Percentiles rank a stretch among this genome's conserved stretches.
Evolutionary conservation across 2,113 vertebrate genomes (phyloP).

Genomic region (Actenoides hombroni): DNA sequence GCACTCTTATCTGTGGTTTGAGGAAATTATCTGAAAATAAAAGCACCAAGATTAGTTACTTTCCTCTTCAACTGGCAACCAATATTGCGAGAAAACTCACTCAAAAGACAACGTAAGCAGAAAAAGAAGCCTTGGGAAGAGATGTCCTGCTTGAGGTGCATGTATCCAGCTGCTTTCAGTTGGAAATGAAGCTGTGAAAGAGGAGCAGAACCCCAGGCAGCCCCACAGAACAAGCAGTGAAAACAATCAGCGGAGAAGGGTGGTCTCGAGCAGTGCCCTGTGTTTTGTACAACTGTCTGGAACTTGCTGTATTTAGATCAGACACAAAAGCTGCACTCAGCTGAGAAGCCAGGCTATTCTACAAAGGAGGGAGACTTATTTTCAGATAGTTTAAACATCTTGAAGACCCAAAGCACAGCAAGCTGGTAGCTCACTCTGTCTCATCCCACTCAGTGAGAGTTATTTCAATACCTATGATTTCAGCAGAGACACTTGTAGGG

Average conservation of each 20-base stretch:
- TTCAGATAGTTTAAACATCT: neutral
- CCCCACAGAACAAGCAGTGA: neutral
- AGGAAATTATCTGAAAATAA: conserved; percentile 78
- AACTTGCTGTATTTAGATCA: neutral
- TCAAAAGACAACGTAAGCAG: neutral
- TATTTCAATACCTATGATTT: neutral
- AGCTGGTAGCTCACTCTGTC: neutral
- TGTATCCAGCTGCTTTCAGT: neutral
- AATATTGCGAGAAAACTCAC: neutral
- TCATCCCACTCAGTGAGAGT: neutral
- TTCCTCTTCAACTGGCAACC: neutral
- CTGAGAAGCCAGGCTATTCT: neutral
- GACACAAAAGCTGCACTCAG: neutral
- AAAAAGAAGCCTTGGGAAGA: neutral
- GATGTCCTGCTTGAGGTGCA: neutral
- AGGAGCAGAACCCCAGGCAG: neutral
- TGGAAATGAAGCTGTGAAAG: neutral
- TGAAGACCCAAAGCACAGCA: neutral
- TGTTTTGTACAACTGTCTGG: neutral
- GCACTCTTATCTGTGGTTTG: conserved; percentile 77
- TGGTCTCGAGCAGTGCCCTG: neutral
- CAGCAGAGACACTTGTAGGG: neutral
- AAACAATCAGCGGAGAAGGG: neutral
- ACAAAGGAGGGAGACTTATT: neutral
- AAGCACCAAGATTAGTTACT: neutral